Percentiles rank a stretch among this genome's conserved stretches.
These are phyloP conservation scores for Drosophila pectinifera DNA, from an alignment of 1,140 invertebrate genomes.

Conservation along the genomic window DNA sequence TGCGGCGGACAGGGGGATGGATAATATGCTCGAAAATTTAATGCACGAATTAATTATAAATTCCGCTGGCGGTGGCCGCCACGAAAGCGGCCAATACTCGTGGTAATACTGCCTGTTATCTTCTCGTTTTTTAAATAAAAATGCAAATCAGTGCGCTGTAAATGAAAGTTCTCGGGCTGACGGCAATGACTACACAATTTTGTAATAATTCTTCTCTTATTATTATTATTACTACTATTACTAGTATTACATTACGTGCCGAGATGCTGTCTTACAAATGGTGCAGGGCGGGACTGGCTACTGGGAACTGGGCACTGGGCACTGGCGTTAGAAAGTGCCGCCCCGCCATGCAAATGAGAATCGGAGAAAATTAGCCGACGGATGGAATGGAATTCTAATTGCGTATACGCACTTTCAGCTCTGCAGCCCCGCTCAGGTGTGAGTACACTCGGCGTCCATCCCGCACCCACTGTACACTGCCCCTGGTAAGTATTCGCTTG, in stretches of 20 bases:
- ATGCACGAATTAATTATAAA: conserved; percentile 80
- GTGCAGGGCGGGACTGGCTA: neutral
- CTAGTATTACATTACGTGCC: neutral
- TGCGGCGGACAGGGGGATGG: conserved; percentile 9
- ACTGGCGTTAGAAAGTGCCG: conserved; percentile 43
- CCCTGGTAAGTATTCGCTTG: neutral
- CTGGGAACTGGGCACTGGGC: neutral
- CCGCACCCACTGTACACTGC: neutral
- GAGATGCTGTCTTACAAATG: conserved; percentile 25
- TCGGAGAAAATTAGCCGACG: conserved; percentile 33
- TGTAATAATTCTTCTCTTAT: too few relatives aligned
- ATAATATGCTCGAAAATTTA: conserved; percentile 50
- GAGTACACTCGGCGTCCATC: neutral
- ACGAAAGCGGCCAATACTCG: conserved; percentile 62
- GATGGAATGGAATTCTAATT: conserved; percentile 56
- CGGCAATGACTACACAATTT: neutral
- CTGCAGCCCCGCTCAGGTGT: neutral
- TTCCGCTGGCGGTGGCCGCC: conserved; percentile 70
- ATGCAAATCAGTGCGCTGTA: conserved; percentile 21
- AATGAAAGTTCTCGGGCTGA: conserved; percentile 53
- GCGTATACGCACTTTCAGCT: conserved; percentile 50
- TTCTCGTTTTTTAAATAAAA: conserved; percentile 1
- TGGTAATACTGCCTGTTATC: conserved; percentile 30
- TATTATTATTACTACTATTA: conserved; percentile 28
- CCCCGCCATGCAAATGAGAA: conserved; percentile 49